Evolutionary conservation across 2,113 vertebrate species (phyloP).

Genomic region (Corythornis vintsioides): DNA sequence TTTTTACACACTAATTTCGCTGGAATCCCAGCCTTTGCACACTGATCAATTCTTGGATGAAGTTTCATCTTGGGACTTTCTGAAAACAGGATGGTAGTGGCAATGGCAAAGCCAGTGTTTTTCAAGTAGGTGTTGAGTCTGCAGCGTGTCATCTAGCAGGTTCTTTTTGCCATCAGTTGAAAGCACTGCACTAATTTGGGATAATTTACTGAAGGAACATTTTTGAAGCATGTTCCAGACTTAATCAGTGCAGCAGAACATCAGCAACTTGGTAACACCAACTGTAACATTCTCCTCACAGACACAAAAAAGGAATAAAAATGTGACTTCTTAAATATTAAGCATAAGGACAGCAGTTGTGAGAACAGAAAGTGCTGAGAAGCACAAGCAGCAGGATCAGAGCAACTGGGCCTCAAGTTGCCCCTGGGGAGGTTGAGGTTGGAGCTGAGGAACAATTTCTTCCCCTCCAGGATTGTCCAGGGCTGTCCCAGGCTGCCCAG

Average conservation of each 20-base stretch:
- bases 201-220: neutral
- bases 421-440: neutral
- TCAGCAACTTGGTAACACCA: neutral
- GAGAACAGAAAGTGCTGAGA: neutral
- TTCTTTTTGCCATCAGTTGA: neutral
- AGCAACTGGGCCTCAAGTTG: neutral
- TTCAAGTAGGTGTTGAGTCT: neutral
- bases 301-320: neutral
- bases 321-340: neutral
- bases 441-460: neutral
- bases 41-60: neutral
- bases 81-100: neutral
- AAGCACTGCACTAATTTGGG: neutral
- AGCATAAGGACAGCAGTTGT: neutral
- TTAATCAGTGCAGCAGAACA: neutral
- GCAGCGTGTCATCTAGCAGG: neutral
- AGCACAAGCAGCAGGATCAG: neutral
- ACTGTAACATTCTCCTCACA: neutral
- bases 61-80: neutral
- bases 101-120: neutral
- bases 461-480: neutral
- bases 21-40: neutral
- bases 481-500: neutral
- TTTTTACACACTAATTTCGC: neutral
- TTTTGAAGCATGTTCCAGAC: neutral